A percentile compares a stretch with the other conserved stretches of the same genome.
Conservation (phyloP, 1,140 invertebrate genomes). For the Neodiprion fabricii region DNA sequence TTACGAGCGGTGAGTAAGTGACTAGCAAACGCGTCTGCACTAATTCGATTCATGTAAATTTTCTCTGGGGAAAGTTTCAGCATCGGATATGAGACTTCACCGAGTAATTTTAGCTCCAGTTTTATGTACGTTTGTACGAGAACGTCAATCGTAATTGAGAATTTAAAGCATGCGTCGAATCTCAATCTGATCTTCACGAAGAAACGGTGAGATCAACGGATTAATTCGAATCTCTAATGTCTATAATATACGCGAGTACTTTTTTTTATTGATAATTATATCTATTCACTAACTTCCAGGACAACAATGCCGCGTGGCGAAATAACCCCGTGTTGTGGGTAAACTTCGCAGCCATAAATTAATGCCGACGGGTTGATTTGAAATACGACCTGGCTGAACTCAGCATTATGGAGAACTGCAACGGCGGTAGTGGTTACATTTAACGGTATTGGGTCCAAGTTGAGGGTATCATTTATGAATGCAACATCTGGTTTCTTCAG, state of each 20-base stretch:
- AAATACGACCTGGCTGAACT: slow-evolving; percentile 29
- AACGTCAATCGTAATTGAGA: slow-evolving; percentile 21
- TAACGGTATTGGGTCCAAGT: slow-evolving; percentile 34
- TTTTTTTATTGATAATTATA: not conserved
- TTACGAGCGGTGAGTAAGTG: slow-evolving; percentile 36
- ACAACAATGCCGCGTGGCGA: slow-evolving; percentile 29
- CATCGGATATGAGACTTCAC: slow-evolving; percentile 37
- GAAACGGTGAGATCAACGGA: not conserved
- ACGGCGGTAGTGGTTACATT: slow-evolving; percentile 30
- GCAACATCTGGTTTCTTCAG: slow-evolving; percentile 15
- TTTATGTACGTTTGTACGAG: slow-evolving; percentile 23
- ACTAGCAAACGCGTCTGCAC: slow-evolving; percentile 30
- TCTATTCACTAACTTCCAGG: slow-evolving; percentile 19
- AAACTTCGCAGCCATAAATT: slow-evolving; percentile 29
- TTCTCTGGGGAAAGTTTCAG: slow-evolving; percentile 34
- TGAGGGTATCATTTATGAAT: slow-evolving; percentile 21
- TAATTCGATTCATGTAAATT: slow-evolving; percentile 37
- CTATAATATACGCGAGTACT: too few relatives aligned
- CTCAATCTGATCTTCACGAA: slow-evolving; percentile 15
- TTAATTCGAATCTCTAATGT: not conserved
- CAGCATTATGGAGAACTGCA: slow-evolving; percentile 31
- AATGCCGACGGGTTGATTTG: slow-evolving; percentile 27
- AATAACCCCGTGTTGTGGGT: slow-evolving; percentile 34
- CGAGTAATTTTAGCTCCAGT: slow-evolving; percentile 32
- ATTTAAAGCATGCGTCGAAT: slow-evolving; percentile 29